Evolutionary conservation across 64 coral and sea anemone genomes (phyloP).

Genomic region (Platygyra sinensis): DNA sequence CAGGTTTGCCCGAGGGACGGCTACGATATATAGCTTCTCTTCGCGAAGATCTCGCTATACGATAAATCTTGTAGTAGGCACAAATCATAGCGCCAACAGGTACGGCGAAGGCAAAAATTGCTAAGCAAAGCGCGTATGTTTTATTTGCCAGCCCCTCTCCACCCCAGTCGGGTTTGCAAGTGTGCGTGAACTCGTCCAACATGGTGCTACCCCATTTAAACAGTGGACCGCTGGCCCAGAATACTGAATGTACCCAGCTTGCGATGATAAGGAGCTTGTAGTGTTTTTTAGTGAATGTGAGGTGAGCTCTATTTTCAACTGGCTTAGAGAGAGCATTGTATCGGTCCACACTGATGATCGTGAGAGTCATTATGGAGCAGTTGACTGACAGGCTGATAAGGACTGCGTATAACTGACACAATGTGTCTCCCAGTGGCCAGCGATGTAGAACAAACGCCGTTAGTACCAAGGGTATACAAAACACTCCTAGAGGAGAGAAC

Average conservation of each 20-base stretch:
- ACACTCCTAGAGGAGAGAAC: not conserved
- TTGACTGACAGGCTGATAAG: conserved; percentile 15
- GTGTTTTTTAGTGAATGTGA: conserved; percentile 11
- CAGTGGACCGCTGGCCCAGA: conserved; percentile 32
- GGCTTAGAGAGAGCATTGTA: conserved; percentile 14
- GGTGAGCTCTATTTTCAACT: not conserved
- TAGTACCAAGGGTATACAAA: conserved; percentile 11
- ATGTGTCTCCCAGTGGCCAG: conserved; percentile 7
- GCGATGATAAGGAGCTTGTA: conserved; percentile 15
- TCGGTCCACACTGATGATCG: conserved; percentile 28
- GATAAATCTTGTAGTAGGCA: conserved; percentile 17
- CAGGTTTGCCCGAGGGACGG: not conserved
- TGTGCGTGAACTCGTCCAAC: conserved; percentile 35
- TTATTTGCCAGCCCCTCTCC: conserved; percentile 16
- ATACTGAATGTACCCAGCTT: conserved; percentile 24
- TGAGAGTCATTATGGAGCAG: conserved; percentile 14
- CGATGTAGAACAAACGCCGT: not conserved
- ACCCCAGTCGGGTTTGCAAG: conserved; percentile 38
- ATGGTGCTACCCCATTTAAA: conserved; percentile 28
- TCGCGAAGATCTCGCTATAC: conserved; percentile 19
- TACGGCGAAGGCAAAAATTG: conserved; percentile 13
- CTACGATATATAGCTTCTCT: not conserved
- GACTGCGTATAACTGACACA: conserved; percentile 13
- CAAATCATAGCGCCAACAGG: conserved; percentile 1
- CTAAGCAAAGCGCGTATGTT: not conserved